Percentiles rank a stretch among this genome's conserved stretches.
These are phyloP conservation scores for Lepidotrigona ventralis DNA, from an alignment of 1,140 invertebrate species.

Conservation along the genomic window DNA sequence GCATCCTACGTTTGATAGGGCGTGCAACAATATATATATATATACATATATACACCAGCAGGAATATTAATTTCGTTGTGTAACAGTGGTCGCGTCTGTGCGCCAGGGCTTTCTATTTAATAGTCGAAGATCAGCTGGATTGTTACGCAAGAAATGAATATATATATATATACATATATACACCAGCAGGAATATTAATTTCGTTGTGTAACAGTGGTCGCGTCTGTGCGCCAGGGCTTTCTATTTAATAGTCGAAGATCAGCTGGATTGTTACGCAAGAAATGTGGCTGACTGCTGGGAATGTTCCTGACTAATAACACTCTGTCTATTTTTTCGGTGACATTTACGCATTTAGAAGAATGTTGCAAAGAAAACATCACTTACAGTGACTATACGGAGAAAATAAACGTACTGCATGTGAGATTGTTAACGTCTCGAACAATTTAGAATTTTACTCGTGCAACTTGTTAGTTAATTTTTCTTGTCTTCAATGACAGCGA, in stretches of 20 bases:
- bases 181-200: slow-evolving; percentile 53
- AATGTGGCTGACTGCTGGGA: slow-evolving; percentile 53
- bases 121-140: slow-evolving; percentile 40
- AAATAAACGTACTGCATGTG: background rate
- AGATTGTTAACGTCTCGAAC: background rate
- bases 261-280: slow-evolving; percentile 53
- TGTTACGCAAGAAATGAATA: slow-evolving; percentile 53
- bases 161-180: background rate
- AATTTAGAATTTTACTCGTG: background rate
- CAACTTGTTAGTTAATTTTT: too few species aligned
- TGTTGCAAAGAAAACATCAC: background rate
- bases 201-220: slow-evolving; percentile 44
- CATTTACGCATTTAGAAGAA: background rate
- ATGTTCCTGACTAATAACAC: slow-evolving; percentile 42
- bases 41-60: background rate
- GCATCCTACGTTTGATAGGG: slow-evolving; percentile 36
- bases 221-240: slow-evolving; percentile 29
- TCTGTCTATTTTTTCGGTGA: background rate
- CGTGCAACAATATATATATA: slow-evolving; percentile 25
- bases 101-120: slow-evolving; percentile 27
- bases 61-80: slow-evolving; percentile 55
- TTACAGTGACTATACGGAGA: background rate
- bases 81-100: slow-evolving; percentile 43
- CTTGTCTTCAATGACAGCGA: too few species aligned
- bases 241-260: slow-evolving; percentile 32